These are phyloP conservation scores for Poecilia latipinna DNA, from an alignment of 2,113 vertebrate species.

Conservation along the genomic window DNA sequence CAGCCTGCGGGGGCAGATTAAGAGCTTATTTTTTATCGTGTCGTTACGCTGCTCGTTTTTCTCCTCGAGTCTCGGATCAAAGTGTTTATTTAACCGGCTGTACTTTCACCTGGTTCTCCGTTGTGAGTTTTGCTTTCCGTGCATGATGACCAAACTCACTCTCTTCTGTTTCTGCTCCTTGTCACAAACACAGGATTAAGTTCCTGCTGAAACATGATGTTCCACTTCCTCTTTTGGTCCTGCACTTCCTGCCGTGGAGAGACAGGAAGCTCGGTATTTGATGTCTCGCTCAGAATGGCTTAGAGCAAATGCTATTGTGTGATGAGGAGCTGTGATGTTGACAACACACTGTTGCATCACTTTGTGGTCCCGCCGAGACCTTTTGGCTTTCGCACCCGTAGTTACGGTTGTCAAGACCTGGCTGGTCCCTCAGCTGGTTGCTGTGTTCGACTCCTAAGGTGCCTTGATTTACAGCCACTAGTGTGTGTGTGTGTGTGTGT, in stretches of 20 bases:
- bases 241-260: conserved; percentile 56
- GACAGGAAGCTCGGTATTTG: conserved; percentile 54
- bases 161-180: conserved; percentile 38
- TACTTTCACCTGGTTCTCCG: not conserved
- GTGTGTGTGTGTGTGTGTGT: conserved; percentile 15
- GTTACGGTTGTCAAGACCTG: conserved; percentile 16
- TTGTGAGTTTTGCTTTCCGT: not conserved
- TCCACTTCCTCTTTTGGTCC: conserved; percentile 74
- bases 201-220: conserved; percentile 66
- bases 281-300: conserved; percentile 22
- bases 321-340: not conserved
- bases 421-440: conserved; percentile 16
- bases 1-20: conserved; percentile 31
- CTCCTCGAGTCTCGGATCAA: not conserved
- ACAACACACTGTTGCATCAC: not conserved
- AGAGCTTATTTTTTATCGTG: conserved; percentile 19
- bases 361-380: conserved; percentile 4
- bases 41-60: conserved; percentile 1
- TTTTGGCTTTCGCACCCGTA: not conserved
- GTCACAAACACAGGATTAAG: conserved; percentile 59
- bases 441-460: conserved; percentile 19
- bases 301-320: conserved; percentile 18
- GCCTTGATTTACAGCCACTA: conserved; percentile 34
- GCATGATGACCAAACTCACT: conserved; percentile 25
- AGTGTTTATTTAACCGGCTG: not conserved